Evolutionary conservation across 1,140 invertebrate genomes (phyloP).

Genomic region (Doryteuthis pealeii): DNA sequence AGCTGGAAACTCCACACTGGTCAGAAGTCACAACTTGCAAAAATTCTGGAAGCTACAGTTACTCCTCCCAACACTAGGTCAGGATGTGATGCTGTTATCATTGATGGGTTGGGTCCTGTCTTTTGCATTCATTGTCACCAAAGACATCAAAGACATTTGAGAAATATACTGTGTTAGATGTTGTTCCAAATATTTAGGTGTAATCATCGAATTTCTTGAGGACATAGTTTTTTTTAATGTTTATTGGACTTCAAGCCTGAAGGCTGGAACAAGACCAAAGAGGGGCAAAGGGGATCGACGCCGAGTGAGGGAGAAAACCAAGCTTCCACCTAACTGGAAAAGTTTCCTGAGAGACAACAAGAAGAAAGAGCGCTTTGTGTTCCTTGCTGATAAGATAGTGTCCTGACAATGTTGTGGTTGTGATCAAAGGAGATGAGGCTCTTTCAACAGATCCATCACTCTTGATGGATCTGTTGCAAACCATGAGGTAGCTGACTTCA

Average conservation of each 20-base stretch:
- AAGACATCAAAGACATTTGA: constrained; percentile 26
- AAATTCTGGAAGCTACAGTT: too few relatives aligned
- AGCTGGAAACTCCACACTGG: constrained; percentile 25
- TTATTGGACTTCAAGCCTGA: too few relatives aligned
- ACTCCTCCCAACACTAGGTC: neutral
- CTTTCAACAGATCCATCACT: neutral
- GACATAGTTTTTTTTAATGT: neutral
- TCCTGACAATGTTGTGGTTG: constrained; percentile 1
- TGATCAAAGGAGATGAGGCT: neutral
- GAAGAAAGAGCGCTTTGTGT: constrained; percentile 28
- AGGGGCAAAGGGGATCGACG: neutral
- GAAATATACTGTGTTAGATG: constrained; percentile 21
- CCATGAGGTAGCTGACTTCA: neutral
- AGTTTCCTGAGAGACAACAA: neutral
- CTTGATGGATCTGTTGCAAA: too few relatives aligned
- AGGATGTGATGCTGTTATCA: neutral
- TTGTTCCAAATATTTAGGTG: constrained; percentile 24
- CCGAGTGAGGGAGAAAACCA: too few relatives aligned
- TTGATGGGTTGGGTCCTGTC: neutral
- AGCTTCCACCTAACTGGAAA: too few relatives aligned
- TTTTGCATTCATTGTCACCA: constrained; percentile 16
- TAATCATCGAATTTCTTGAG: neutral
- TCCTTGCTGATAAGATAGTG: neutral
- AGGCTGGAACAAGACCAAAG: too few relatives aligned
- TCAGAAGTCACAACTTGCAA: constrained; percentile 26